Evolutionary conservation across 2,797 vertebrate genomes (phyloP), one percentile per base, ranked within the genome.

Genomic region (Tangara arthus): DNA sequence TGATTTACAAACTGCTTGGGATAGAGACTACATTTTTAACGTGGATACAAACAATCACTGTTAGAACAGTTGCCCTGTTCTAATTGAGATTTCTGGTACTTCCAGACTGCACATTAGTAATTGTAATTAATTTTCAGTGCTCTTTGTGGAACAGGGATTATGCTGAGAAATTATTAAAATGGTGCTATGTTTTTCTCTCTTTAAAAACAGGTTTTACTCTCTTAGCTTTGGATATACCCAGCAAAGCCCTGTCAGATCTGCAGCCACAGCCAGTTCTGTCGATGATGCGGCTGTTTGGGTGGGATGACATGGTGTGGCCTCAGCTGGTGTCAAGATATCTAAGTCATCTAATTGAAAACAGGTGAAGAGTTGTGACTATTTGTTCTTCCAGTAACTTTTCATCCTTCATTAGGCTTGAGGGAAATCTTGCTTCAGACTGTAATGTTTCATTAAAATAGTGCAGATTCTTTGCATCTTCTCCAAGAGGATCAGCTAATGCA

Each of bases 281-380:
- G 90, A 98, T 99, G 96, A 98, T 99, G 98, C 98, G 99, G 6
- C 97, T 98, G 89, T 99, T 99, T 77, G 99, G 98, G 93, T 99
- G 99, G 99, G 99, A 99, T 93, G 99, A 99, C 94, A 99, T 99
- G 98, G 97, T 99, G 88, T 98, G 98, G 73, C 98, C 99, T 30
- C 97, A 98, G 57, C 97, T 99, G 64, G 99, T 99, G 70, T 98
- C 99, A 73, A 98, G 99, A 96, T 99, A 99, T 84, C 98, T 99
- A 90, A 98, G 98, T 90, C 99, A 99, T 94, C 97, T 99, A 63
- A 98, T 99, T 77, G 98, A 99, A 95, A 99, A 99, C 97, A 98
- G 99, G 99, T 98, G 77, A 94, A 96, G 90, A 76, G n/a, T 41
- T 70, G 12, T 8, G 6, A 46, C 32, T 86, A 4, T 57, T 91